Evolutionary conservation across 2,113 vertebrate genomes (phyloP).

Genomic region (Paedocypris sp.): DNA sequence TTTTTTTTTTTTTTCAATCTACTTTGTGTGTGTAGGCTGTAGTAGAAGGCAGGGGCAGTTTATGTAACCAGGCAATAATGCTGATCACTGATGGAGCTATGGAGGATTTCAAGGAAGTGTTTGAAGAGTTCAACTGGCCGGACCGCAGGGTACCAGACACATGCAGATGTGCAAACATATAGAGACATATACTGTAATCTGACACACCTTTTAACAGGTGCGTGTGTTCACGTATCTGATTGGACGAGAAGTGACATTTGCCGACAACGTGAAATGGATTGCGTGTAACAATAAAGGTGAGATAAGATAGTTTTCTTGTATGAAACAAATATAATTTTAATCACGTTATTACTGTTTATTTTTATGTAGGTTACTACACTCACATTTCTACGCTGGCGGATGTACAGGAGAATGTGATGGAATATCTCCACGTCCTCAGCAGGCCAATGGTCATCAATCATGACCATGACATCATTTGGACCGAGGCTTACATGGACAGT

Average conservation of each 20-base stretch:
- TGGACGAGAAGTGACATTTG: constrained; percentile 86
- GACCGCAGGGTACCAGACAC: constrained; percentile 70
- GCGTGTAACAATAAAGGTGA: constrained; percentile 93
- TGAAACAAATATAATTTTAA: constrained; percentile 20
- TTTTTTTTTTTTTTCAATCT: too few species aligned
- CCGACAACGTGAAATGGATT: constrained; percentile 82
- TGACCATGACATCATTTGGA: constrained; percentile 93
- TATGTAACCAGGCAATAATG: constrained; percentile 97
- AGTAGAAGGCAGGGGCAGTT: constrained; percentile 68
- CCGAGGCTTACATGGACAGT: constrained; percentile 91
- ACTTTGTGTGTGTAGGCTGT: constrained; percentile 42
- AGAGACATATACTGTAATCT: too few species aligned
- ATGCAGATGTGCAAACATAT: background rate
- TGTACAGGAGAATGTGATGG: constrained; percentile 94
- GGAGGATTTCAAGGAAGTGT: constrained; percentile 82
- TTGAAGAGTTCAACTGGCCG: constrained; percentile 88
- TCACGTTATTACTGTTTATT: constrained; percentile 22
- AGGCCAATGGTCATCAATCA: constrained; percentile 97
- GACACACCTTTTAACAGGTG: constrained; percentile 57
- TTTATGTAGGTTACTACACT: constrained; percentile 79
- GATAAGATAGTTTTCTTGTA: too few species aligned
- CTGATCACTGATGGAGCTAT: constrained; percentile 89
- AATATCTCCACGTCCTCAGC: constrained; percentile 92
- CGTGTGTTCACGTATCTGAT: constrained; percentile 94
- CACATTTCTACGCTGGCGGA: constrained; percentile 89